A percentile compares a stretch with the other conserved stretches of the same genome.
Conservation (phyloP, 1,140 invertebrate genomes). For the Pararge aegeria region DNA sequence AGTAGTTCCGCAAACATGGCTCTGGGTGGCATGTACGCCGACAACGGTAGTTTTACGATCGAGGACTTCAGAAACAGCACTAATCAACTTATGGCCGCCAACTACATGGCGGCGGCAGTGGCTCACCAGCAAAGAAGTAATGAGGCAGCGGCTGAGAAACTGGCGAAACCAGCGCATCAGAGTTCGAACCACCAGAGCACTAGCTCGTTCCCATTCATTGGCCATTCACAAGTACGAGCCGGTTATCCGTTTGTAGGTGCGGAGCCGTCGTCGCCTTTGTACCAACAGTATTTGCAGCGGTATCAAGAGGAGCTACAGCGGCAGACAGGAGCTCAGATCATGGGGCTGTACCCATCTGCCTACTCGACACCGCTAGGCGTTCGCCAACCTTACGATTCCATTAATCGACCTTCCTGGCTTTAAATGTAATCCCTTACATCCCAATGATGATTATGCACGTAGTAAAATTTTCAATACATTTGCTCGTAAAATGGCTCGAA, state of each 20-base stretch:
- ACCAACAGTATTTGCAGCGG: conserved; percentile 85
- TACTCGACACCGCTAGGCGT: conserved; percentile 82
- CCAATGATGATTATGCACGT: background rate
- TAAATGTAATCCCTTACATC: conserved; percentile 35
- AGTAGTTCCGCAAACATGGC: conserved; percentile 81
- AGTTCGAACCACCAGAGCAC: conserved; percentile 62
- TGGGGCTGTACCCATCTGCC: conserved; percentile 81
- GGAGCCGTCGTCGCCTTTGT: conserved; percentile 82
- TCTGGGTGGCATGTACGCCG: conserved; percentile 78
- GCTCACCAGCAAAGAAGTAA: conserved; percentile 70
- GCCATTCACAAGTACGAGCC: conserved; percentile 74
- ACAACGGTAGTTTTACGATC: conserved; percentile 81
- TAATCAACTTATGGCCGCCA: conserved; percentile 79
- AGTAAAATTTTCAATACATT: background rate
- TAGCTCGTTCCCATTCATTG: conserved; percentile 76
- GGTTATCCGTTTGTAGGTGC: conserved; percentile 81
- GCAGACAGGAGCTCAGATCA: conserved; percentile 76
- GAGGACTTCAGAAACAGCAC: conserved; percentile 82
- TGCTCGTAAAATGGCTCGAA: no score
- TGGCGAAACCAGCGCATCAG: conserved; percentile 72
- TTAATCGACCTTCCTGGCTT: conserved; percentile 81
- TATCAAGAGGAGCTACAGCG: conserved; percentile 81
- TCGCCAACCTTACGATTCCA: conserved; percentile 84
- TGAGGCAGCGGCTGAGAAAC: conserved; percentile 70
- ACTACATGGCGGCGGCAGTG: conserved; percentile 79